phyloP scores from a whole-genome alignment of 1,140 invertebrate species.

The Episyrphus balteatus region DNA sequence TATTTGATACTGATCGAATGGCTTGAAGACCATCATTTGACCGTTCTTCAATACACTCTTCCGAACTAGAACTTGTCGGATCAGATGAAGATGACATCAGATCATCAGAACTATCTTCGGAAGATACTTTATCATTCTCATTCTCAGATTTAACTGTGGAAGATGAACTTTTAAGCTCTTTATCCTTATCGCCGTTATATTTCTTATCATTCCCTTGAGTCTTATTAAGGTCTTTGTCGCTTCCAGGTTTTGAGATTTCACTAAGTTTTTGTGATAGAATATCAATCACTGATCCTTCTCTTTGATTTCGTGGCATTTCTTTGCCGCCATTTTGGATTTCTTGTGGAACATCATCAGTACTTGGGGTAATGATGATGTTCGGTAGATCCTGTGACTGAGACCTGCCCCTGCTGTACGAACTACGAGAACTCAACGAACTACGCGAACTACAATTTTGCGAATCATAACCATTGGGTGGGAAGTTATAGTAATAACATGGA shows the following conservation, averaged over 20 bases:
- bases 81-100: background rate
- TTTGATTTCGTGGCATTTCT: background rate
- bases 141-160: slow-evolving; percentile 5
- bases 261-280: slow-evolving; percentile 21
- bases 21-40: slow-evolving; percentile 32
- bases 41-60: slow-evolving; percentile 11
- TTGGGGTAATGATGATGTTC: slow-evolving; percentile 32
- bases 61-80: background rate
- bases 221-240: slow-evolving; percentile 18
- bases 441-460: slow-evolving; percentile 7
- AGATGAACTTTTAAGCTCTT: slow-evolving; percentile 26
- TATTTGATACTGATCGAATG: slow-evolving; percentile 41
- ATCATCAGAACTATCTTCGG: slow-evolving; percentile 14
- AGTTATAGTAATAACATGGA: background rate
- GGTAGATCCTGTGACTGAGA: slow-evolving; percentile 12
- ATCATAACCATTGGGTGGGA: slow-evolving; percentile 3
- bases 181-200: slow-evolving; percentile 28
- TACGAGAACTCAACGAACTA: background rate
- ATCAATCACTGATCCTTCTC: slow-evolving; percentile 26
- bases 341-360: slow-evolving; percentile 29
- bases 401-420: background rate
- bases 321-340: slow-evolving; percentile 12
- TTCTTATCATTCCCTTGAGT: slow-evolving; percentile 26
- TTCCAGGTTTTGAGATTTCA: slow-evolving; percentile 23
- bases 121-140: slow-evolving; percentile 10